These are phyloP conservation scores for Orientallactaga bullata DNA, from an alignment of 2,113 vertebrate genomes.

Conservation along the genomic window DNA sequence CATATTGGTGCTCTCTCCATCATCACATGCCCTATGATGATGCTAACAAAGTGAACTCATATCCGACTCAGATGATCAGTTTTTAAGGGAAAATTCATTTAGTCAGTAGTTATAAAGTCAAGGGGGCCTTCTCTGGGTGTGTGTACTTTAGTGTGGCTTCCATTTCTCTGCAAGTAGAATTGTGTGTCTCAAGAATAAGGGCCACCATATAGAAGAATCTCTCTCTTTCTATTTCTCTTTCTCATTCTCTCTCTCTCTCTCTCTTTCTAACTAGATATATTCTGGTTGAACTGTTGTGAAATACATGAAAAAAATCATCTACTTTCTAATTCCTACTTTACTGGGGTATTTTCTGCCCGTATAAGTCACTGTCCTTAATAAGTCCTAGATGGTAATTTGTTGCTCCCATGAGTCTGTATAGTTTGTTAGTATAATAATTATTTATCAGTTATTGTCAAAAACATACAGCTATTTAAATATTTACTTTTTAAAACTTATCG, in stretches of 20 bases:
- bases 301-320: background rate
- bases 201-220: too few relatives aligned
- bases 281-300: background rate
- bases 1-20: background rate
- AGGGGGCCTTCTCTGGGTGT: background rate
- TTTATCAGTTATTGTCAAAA: conserved; percentile 8
- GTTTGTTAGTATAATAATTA: background rate
- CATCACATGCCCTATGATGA: background rate
- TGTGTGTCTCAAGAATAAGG: background rate
- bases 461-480: background rate
- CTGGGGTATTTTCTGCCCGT: conserved; percentile 9
- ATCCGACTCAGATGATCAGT: conserved; percentile 3
- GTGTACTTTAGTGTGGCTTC: background rate
- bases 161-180: conserved; percentile 26
- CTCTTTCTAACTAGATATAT: background rate
- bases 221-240: too few relatives aligned
- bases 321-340: background rate
- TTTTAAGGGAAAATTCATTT: conserved; percentile 42
- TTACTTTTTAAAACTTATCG: background rate
- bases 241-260: background rate
- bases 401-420: background rate
- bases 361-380: background rate
- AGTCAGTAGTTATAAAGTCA: background rate
- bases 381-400: background rate
- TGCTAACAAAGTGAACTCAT: background rate